Conservation (phyloP, 2,797 vertebrate genomes). For the Coregonus suidteri region DNA sequence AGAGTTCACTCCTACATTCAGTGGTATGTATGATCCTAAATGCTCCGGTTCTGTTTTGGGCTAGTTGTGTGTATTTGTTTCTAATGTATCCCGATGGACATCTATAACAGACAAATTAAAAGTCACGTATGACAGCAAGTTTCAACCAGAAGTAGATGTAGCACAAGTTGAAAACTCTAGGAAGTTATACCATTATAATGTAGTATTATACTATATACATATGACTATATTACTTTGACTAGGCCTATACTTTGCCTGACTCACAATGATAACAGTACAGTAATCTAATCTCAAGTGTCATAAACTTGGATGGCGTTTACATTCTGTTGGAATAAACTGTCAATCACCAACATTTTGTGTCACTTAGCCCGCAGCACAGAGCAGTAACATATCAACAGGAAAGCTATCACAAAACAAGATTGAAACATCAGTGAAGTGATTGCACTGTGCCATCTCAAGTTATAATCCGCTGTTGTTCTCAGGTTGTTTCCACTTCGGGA, state of each 20-base stretch:
- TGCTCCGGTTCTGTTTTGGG: not conserved
- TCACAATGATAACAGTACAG: not conserved
- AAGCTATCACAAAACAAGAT: not conserved
- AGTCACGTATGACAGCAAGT: not conserved
- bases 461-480: conserved; percentile 9
- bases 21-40: conserved; percentile 77
- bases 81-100: not conserved
- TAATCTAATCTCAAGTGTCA: not conserved
- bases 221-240: not conserved
- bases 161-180: not conserved
- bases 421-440: not conserved
- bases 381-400: not conserved
- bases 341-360: not conserved
- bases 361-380: not conserved
- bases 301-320: not conserved
- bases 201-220: not conserved
- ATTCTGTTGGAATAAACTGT: not conserved
- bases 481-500: conserved; percentile 97
- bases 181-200: not conserved
- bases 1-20: conserved; percentile 97
- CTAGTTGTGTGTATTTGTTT: not conserved
- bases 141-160: not conserved
- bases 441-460: conserved; percentile 21
- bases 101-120: not conserved
- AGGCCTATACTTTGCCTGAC: not conserved